Percentiles rank a stretch among this genome's conserved stretches.
phyloP scores from a whole-genome alignment of 2,113 vertebrate species.

The Hymenochirus boettgeri region DNA sequence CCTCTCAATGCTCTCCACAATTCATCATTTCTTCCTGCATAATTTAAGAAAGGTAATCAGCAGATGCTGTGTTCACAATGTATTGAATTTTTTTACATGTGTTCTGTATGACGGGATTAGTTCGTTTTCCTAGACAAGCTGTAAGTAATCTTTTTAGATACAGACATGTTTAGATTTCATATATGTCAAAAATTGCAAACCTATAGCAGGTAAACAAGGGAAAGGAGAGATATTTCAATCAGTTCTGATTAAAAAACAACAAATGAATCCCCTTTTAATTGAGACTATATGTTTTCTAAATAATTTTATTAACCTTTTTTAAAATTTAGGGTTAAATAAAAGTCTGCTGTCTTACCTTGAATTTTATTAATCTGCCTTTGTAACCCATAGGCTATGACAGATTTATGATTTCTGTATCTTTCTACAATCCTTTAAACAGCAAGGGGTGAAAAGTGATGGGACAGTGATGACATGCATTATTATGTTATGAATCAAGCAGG shows the following conservation, averaged over 20 bases:
- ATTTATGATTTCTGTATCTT: no score
- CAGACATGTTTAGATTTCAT: conserved; percentile 14
- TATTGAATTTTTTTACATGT: neutral
- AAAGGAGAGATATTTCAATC: neutral
- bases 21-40: conserved; percentile 13
- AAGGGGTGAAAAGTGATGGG: no score
- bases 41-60: conserved; percentile 4
- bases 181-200: conserved; percentile 1
- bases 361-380: no score
- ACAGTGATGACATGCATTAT: no score
- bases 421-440: no score
- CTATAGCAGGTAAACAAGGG: neutral
- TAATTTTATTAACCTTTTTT: no score
- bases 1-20: neutral
- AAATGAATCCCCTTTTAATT: no score
- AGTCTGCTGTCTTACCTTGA: no score
- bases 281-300: no score
- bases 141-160: neutral
- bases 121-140: neutral
- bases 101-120: neutral
- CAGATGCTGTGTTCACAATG: neutral
- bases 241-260: neutral
- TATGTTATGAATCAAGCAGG: no score
- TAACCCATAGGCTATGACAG: no score
- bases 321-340: no score